Evolutionary conservation across 2,888 invertebrate genomes (phyloP), one percentile per base, ranked within the genome.

Genomic region (Gibbula magus): DNA sequence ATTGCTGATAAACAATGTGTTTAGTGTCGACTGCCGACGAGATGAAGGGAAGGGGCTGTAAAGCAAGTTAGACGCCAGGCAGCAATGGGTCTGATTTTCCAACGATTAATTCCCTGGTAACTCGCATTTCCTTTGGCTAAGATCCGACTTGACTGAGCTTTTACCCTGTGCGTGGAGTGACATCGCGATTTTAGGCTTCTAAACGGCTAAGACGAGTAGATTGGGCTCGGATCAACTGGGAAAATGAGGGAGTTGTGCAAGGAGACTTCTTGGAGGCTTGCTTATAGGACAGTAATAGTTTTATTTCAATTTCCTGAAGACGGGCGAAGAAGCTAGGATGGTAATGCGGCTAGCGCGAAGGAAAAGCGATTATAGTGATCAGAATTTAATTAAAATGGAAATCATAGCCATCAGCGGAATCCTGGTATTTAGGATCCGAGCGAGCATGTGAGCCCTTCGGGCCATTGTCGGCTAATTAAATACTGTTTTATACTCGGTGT

Each of bases 361-460:
- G 54, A 54, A 78, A 51, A 53, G 78, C 77, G 83, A 82, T 86
- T 81, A 82, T 81, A 78, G 84, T 80, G 86, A 86, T 86, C 86
- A 80, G 78, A 83, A 84, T 84, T 86, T 84, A 83, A 86, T 86
- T 86, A 86, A 86, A 86, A 86, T 86, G 86, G 86, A 86, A 86
- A 86, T 86, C 73, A 80, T 78, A 67, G 77, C 82, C 75, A 79
- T 79, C 73, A 75, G 54, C 54, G 22, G 29, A 52, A 74, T 51
- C 80, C 75, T 53, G 35, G 70, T 81, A 51, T 75, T 75, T 81
- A 78, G 61, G 51, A 53, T 56, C 51, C 52, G 67, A 54, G 45
- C 74, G 56, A 35, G 52, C 67, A 54, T 35, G 39, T 67, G 51
- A 74, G 29, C 66, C 75, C 53, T 25, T 51, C 35, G 54, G 73